Conservation (phyloP, 1,140 invertebrate species). For the Macrostomum lignano region DNA sequence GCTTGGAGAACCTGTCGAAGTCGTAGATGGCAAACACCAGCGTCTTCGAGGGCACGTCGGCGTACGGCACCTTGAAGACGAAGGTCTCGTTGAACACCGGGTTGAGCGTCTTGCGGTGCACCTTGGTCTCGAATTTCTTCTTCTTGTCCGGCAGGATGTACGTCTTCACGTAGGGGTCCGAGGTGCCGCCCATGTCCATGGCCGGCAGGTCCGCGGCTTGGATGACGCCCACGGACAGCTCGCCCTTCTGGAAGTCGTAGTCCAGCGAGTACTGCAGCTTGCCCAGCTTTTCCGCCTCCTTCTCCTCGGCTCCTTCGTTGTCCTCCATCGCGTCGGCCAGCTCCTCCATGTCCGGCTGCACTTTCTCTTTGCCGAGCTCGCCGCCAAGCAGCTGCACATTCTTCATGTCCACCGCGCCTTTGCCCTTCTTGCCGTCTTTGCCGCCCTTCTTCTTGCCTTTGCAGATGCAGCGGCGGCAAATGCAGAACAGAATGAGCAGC, state of each 20-base stretch:
- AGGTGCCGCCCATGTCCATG: slow-evolving; percentile 91
- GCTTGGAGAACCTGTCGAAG: slow-evolving; percentile 96
- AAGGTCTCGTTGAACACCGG: slow-evolving; percentile 98
- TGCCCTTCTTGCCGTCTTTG: slow-evolving; percentile 38
- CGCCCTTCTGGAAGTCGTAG: slow-evolving; percentile 96
- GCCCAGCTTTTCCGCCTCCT: slow-evolving; percentile 82
- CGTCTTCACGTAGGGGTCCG: slow-evolving; percentile 96
- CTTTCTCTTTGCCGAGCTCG: slow-evolving; percentile 76
- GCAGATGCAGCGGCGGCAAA: slow-evolving; percentile 4
- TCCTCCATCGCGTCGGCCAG: slow-evolving; percentile 28
- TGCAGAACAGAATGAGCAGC: slow-evolving; percentile 1
- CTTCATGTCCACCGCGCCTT: slow-evolving; percentile 72
- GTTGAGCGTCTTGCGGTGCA: slow-evolving; percentile 87
- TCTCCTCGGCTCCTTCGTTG: slow-evolving; percentile 62
- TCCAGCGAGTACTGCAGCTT: slow-evolving; percentile 74
- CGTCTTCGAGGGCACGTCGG: slow-evolving; percentile 89
- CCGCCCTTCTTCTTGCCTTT: slow-evolving; percentile 3
- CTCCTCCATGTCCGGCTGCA: slow-evolving; percentile 23
- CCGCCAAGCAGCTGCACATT: slow-evolving; percentile 73
- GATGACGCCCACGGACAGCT: slow-evolving; percentile 73
- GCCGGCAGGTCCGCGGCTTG: slow-evolving; percentile 91
- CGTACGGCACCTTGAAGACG: slow-evolving; percentile 93
- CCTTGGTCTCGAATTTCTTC: slow-evolving; percentile 99
- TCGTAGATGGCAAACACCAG: slow-evolving; percentile 95
- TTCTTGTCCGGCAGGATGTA: slow-evolving; percentile 95